Evolutionary conservation across 2,113 vertebrate species (phyloP).

Genomic region (Esox niger): DNA sequence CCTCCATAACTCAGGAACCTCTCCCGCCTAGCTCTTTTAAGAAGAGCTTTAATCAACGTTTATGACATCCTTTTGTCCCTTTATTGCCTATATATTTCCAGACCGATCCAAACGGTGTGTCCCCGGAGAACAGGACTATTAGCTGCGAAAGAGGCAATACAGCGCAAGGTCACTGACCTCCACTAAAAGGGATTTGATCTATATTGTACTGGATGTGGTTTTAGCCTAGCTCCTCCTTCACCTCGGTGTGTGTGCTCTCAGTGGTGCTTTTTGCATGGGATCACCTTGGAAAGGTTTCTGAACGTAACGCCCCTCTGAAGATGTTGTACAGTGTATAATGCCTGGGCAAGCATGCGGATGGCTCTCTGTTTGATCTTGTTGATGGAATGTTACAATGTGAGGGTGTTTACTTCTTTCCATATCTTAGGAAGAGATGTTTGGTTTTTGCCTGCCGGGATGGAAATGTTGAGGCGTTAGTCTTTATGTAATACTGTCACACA

Average conservation of each 20-base stretch:
- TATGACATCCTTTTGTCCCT: conserved; percentile 80
- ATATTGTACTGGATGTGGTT: conserved; percentile 71
- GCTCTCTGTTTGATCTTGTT: conserved; percentile 42
- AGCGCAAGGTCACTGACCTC: conserved; percentile 73
- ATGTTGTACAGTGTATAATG: background rate
- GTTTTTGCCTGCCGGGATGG: conserved; percentile 37
- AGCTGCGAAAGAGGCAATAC: conserved; percentile 70
- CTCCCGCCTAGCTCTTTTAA: conserved; percentile 74
- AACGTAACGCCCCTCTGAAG: background rate
- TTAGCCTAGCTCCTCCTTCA: background rate
- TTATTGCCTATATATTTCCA: conserved; percentile 81
- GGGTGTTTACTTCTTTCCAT: conserved; percentile 21
- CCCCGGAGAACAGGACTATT: conserved; percentile 71
- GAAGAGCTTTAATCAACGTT: conserved; percentile 79
- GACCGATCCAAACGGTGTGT: conserved; percentile 75
- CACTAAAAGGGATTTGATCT: conserved; percentile 71
- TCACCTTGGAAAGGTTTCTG: conserved; percentile 61
- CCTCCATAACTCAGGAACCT: conserved; percentile 71
- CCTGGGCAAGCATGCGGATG: conserved; percentile 11
- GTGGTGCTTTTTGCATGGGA: conserved; percentile 48
- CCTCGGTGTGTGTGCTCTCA: conserved; percentile 61
- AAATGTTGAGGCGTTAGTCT: conserved; percentile 37
- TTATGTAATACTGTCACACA: conserved; percentile 23
- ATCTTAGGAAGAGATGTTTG: conserved; percentile 13
- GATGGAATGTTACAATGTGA: conserved; percentile 37